A percentile compares a stretch with the other conserved stretches of the same genome.
phyloP scores from a whole-genome alignment of 2,888 invertebrate genomes.

The Neoscelio sp. region DNA sequence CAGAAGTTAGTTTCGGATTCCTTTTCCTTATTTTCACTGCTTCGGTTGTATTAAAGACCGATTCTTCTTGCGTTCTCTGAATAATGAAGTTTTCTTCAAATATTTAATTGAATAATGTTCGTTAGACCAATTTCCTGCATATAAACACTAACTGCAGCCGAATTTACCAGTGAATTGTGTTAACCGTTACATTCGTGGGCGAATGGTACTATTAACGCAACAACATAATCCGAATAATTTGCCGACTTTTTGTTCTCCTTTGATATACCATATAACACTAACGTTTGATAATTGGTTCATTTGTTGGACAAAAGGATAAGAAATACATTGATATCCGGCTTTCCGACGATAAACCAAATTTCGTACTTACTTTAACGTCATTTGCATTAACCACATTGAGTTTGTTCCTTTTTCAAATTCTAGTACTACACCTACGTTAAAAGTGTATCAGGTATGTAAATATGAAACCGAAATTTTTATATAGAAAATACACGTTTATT shows the following conservation, averaged over 20 bases:
- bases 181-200: slow-evolving; percentile 39
- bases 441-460: no score
- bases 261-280: slow-evolving; percentile 5
- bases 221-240: slow-evolving; percentile 50
- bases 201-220: slow-evolving; percentile 61
- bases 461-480: no score
- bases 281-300: slow-evolving; percentile 48
- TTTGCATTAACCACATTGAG: slow-evolving; percentile 48
- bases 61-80: background rate
- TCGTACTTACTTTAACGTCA: slow-evolving; percentile 9
- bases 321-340: slow-evolving; percentile 48
- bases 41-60: background rate
- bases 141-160: slow-evolving; percentile 66
- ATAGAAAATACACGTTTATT: no score
- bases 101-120: slow-evolving; percentile 4
- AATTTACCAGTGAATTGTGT: slow-evolving; percentile 58
- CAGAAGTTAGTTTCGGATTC: slow-evolving; percentile 1
- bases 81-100: background rate
- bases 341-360: slow-evolving; percentile 56
- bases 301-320: slow-evolving; percentile 48
- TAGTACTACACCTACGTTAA: slow-evolving; percentile 55
- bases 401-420: slow-evolving; percentile 47
- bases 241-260: slow-evolving; percentile 20
- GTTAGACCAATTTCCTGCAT: slow-evolving; percentile 27
- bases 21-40: background rate